These are phyloP conservation scores for Macrophya annulata DNA, from an alignment of 2,888 invertebrate genomes.

Conservation along the genomic window DNA sequence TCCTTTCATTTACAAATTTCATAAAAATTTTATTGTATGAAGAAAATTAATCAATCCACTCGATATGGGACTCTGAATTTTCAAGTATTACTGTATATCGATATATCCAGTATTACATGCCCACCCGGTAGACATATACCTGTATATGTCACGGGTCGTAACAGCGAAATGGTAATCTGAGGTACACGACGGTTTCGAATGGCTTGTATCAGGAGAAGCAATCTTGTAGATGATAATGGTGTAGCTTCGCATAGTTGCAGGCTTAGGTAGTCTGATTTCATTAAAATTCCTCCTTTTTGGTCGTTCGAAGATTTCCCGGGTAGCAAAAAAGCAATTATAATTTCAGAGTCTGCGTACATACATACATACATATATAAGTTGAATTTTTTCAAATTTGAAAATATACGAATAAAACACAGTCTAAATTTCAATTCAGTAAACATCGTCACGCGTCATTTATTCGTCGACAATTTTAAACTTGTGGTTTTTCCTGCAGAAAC, in stretches of 20 bases:
- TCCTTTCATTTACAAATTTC: background rate
- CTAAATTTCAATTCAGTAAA: background rate
- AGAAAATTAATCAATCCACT: background rate
- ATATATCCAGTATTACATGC: background rate
- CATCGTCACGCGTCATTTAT: background rate
- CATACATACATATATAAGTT: no score
- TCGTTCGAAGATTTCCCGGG: conserved; percentile 5
- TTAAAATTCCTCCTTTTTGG: conserved; percentile 20
- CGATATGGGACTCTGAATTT: background rate
- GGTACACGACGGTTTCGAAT: conserved; percentile 48
- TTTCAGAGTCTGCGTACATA: no score
- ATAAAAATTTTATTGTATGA: background rate
- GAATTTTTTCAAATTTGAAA: background rate
- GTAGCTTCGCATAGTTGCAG: conserved; percentile 29
- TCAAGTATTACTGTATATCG: background rate
- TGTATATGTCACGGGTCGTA: conserved; percentile 39
- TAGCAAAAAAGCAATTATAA: conserved; percentile 9
- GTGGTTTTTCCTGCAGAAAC: background rate
- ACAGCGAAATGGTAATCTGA: conserved; percentile 49
- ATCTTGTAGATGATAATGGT: conserved; percentile 47
- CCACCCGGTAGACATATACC: conserved; percentile 21
- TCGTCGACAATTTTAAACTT: background rate
- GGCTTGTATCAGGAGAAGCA: conserved; percentile 51
- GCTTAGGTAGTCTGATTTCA: conserved; percentile 44
- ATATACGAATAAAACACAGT: background rate